Conservation (phyloP, 2,888 invertebrate species). For the Panzeria rudis region DNA sequence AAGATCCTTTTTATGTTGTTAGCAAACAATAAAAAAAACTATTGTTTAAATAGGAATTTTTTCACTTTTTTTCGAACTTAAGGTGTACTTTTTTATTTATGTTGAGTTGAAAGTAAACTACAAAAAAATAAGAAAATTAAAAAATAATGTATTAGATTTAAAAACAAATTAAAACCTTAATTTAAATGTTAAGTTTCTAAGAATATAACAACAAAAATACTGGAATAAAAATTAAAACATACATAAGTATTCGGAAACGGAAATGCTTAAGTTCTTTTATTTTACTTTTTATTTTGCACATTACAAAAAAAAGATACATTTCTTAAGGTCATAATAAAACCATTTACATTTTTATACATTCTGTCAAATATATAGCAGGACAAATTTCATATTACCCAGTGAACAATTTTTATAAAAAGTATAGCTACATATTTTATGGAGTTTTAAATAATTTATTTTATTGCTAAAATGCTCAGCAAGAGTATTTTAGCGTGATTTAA, state of each 20-base stretch:
- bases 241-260: conserved; percentile 38
- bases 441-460: too few relatives aligned
- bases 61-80: conserved; percentile 11
- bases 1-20: conserved; percentile 1
- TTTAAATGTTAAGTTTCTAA: neutral
- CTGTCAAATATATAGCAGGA: conserved; percentile 23
- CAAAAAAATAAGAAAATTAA: conserved; percentile 37
- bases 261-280: conserved; percentile 51
- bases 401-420: neutral
- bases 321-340: conserved; percentile 53
- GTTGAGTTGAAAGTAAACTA: conserved; percentile 47
- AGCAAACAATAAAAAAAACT: conserved; percentile 47
- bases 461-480: too few relatives aligned
- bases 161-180: neutral
- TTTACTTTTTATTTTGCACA: neutral
- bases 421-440: neutral
- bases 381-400: conserved; percentile 9
- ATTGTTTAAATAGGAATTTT: conserved; percentile 10
- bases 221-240: neutral
- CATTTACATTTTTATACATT: conserved; percentile 28
- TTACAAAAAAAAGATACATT: conserved; percentile 27
- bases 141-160: neutral
- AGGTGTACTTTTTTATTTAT: conserved; percentile 9
- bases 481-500: too few relatives aligned
- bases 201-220: neutral